Percentiles rank a stretch among this genome's conserved stretches.
Conservation (phyloP, 2,888 invertebrate genomes). For the Creontiades dilutus region DNA sequence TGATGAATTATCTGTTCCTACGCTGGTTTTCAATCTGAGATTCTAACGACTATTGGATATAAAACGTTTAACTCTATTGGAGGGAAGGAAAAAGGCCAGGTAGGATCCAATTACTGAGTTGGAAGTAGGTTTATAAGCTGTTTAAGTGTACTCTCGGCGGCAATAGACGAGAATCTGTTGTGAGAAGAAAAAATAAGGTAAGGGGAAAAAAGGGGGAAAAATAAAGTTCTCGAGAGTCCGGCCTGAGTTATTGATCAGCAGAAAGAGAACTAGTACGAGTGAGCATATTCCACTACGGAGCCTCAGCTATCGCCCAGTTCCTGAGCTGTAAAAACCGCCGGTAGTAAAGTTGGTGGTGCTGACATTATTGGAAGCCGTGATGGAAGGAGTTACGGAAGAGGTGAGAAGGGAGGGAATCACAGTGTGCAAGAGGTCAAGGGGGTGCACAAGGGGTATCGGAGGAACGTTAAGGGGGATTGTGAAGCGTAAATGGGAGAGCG, state of each 20-base stretch:
- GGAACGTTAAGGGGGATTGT: too few species aligned
- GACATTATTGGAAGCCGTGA: neutral
- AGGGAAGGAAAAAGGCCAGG: neutral
- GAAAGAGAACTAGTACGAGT: neutral
- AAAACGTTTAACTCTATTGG: neutral
- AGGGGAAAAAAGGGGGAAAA: neutral
- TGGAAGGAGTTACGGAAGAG: neutral
- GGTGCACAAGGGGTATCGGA: neutral
- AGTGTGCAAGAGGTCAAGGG: neutral
- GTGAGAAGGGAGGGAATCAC: neutral
- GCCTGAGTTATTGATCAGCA: conserved; percentile 12
- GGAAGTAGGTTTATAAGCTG: conserved; percentile 12
- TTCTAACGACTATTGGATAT: neutral
- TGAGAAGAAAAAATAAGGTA: neutral
- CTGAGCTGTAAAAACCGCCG: conserved; percentile 28
- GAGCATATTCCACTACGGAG: neutral
- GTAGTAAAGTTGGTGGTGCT: conserved; percentile 26
- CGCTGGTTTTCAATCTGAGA: too few species aligned
- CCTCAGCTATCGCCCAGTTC: neutral
- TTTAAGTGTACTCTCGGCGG: neutral
- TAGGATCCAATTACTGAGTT: conserved; percentile 16
- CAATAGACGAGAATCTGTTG: neutral
- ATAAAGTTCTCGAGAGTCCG: conserved; percentile 14
- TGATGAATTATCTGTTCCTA: neutral
- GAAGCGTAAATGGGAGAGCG: too few species aligned